Evolutionary conservation across 2,797 vertebrate genomes (phyloP).

Genomic region (Psittacula derbiana): DNA sequence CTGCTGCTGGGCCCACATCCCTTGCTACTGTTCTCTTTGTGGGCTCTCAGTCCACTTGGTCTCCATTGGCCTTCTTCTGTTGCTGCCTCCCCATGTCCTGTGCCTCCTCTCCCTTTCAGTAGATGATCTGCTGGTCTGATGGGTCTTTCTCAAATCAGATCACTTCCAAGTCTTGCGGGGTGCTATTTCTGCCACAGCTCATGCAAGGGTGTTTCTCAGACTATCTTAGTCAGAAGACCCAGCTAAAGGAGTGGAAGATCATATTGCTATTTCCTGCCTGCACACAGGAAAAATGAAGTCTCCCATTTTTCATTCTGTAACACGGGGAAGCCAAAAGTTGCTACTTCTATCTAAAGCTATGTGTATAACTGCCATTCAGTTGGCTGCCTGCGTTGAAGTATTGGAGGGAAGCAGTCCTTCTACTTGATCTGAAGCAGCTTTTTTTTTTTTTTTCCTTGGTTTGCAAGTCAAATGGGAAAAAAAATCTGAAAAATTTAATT

Average conservation of each 20-base stretch:
- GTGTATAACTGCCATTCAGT: constrained; percentile 9
- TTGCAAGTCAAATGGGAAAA: constrained; percentile 6
- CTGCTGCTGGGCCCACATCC: not conserved
- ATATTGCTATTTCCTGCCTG: constrained; percentile 12
- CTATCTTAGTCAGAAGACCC: not conserved
- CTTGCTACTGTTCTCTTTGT: fast-evolving
- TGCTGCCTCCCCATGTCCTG: fast-evolving
- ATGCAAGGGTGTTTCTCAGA: not conserved
- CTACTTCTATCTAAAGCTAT: constrained; percentile 50
- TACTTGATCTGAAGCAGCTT: not conserved
- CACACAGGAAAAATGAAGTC: not conserved
- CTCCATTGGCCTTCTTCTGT: not conserved
- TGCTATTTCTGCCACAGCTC: not conserved
- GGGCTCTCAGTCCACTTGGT: fast-evolving
- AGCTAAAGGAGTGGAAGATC: constrained; percentile 31
- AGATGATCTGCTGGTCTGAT: not conserved
- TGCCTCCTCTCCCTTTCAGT: not conserved
- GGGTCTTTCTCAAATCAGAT: not conserved
- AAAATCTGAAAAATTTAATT: constrained; percentile 14
- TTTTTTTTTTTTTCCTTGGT: not conserved
- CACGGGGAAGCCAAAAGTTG: constrained; percentile 8
- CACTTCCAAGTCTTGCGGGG: not conserved
- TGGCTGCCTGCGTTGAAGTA: constrained; percentile 12
- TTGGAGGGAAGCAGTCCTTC: not conserved
- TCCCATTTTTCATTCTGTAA: not conserved